These are phyloP conservation scores for Gobio occitaniae DNA, from an alignment of 2,797 vertebrate genomes.

Conservation along the genomic window DNA sequence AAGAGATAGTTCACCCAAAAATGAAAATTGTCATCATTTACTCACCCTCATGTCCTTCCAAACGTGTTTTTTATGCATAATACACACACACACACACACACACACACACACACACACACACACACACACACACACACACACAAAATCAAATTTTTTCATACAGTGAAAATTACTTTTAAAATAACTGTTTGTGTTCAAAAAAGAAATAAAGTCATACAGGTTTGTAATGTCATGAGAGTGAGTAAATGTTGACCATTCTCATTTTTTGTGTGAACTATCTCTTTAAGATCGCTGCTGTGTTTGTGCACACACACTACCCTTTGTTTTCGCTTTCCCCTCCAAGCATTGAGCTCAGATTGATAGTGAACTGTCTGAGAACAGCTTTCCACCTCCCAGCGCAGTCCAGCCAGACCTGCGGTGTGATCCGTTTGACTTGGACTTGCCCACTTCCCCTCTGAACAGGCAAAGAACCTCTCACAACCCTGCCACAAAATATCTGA, in stretches of 20 bases:
- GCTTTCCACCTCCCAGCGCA: slow-evolving; percentile 22
- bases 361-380: slow-evolving; percentile 14
- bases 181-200: background rate
- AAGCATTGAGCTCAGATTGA: slow-evolving; percentile 6
- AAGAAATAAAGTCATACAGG: background rate
- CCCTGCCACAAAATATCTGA: background rate
- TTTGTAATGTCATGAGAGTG: background rate
- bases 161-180: background rate
- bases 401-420: slow-evolving; percentile 21
- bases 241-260: background rate
- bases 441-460: slow-evolving; percentile 31
- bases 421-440: slow-evolving; percentile 51
- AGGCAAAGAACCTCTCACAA: slow-evolving; percentile 25
- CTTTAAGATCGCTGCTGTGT: background rate
- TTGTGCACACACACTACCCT: slow-evolving; percentile 11
- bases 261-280: background rate
- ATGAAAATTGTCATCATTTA: slow-evolving; percentile 1
- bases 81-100: too few relatives aligned
- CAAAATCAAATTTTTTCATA: background rate
- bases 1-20: slow-evolving; percentile 5
- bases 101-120: too few relatives aligned
- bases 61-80: background rate
- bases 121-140: too few relatives aligned
- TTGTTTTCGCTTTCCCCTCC: slow-evolving; percentile 4
- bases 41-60: background rate